Percentiles rank a stretch among this genome's conserved stretches.
These are phyloP conservation scores for Pristionchus entomophagus DNA, from an alignment of 2,888 invertebrate species.

Conservation along the genomic window DNA sequence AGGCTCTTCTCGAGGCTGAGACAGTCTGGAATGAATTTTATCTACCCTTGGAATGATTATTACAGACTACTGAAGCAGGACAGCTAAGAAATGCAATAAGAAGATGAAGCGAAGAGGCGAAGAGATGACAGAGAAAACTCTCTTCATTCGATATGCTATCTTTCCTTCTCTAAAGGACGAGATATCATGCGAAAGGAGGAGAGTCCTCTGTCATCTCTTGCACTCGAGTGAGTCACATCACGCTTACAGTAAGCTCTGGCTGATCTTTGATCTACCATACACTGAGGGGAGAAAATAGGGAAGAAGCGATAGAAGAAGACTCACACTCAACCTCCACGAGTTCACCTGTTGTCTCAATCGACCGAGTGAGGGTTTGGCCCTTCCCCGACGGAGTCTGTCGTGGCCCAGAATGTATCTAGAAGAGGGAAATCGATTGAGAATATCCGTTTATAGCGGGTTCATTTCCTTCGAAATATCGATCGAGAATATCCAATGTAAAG, in stretches of 20 bases:
- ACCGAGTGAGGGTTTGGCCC: slow-evolving; percentile 39
- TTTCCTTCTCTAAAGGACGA: neutral
- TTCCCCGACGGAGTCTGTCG: slow-evolving; percentile 10
- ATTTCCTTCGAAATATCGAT: too few relatives aligned
- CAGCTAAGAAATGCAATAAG: neutral
- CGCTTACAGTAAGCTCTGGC: slow-evolving; percentile 22
- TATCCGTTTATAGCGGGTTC: neutral
- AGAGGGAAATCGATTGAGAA: neutral
- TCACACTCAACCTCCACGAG: slow-evolving; percentile 38
- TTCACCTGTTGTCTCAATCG: slow-evolving; percentile 47
- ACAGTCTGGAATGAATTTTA: slow-evolving; percentile 55
- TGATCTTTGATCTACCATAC: slow-evolving; percentile 24
- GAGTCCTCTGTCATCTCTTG: neutral
- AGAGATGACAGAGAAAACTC: neutral
- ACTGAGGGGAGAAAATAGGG: neutral
- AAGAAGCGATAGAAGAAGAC: slow-evolving; percentile 16
- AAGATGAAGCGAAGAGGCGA: neutral
- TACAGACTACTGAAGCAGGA: neutral
- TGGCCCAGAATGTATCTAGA: slow-evolving; percentile 36
- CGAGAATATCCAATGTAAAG: neutral
- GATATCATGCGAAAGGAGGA: neutral
- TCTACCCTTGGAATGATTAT: neutral
- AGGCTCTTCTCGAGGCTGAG: slow-evolving; percentile 67
- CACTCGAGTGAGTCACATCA: slow-evolving; percentile 10
- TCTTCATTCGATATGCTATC: neutral